Base-by-base conservation (phyloP, 2,797 vertebrate species). In the Glyptemys insculpta region DNA sequence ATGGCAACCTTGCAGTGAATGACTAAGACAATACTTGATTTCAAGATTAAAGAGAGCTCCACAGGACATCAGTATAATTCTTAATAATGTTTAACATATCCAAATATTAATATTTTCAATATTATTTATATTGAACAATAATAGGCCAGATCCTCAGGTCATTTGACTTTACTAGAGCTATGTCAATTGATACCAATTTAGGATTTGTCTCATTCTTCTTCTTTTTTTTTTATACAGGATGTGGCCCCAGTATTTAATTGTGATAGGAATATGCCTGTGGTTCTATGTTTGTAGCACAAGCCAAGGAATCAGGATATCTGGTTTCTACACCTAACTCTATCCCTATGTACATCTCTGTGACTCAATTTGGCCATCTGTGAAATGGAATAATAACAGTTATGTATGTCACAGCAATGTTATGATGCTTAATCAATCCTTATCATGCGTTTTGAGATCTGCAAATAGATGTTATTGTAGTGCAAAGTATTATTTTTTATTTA, bases 11-110 rank as follows among this genome's bases (percentile, higher is more conserved):
- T 96, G 97, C 91, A 95, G 59, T 91, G 90, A 92, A 87, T 3
- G 3, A 81, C 82, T 91, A 94, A 92, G 80, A 34, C 41, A 62
- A 74, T 14, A 8, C 92, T 93, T 88, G 72, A 92, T 83, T 96
- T 93, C 93, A 85, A 95, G 88, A 92, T 86, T 83, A 96, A 96
- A 89, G 91, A 79, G 89, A 19, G 59, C 15, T 78, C 79, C 59
- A 15, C 14, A 9, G 47, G 27, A 68, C 23, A 44, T 76, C 57
- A 76, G 12, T 83, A 50, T 76, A 91, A 87, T 93, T 94, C 41
- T 85, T 93, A 86, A 59, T 85, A 91, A 59, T 47, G 41, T 2
- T 47, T 93, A 79, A 12, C 57, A 65, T 91, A 23, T 84, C 72
- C 78, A 91, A 87, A 92, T 80, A 87, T 14, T 95, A 41, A 47